Conservation (phyloP, 2,888 invertebrate genomes). For the Diadromus collaris region DNA sequence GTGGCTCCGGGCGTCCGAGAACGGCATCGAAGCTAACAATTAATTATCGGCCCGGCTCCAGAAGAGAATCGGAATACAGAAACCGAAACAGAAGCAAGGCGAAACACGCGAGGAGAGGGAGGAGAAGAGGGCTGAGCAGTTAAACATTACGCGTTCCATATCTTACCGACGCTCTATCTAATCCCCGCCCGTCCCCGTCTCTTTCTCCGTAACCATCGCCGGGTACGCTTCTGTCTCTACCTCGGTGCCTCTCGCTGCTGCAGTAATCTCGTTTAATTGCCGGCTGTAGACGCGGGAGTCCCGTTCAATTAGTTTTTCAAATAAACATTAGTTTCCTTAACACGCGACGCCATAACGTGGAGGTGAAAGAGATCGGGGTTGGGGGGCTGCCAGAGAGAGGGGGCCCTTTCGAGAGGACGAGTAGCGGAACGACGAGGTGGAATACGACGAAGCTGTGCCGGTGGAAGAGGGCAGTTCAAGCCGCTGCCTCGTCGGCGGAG, state of each 20-base stretch:
- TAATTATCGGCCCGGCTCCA: constrained; percentile 78
- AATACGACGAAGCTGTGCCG: constrained; percentile 63
- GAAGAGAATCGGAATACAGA: constrained; percentile 58
- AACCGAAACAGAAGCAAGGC: constrained; percentile 41
- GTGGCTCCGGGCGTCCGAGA: neutral
- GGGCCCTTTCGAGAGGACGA: constrained; percentile 56
- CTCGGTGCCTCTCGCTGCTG: constrained; percentile 71
- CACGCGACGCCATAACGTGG: constrained; percentile 70
- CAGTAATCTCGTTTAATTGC: constrained; percentile 80
- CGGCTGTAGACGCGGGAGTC: constrained; percentile 79
- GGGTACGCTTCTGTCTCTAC: constrained; percentile 42
- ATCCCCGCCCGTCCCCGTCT: constrained; percentile 74
- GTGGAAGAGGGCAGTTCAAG: constrained; percentile 58
- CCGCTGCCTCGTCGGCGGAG: constrained; percentile 65
- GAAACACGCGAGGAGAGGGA: constrained; percentile 46
- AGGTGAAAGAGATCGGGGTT: constrained; percentile 63
- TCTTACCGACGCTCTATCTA: constrained; percentile 79
- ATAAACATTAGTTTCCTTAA: constrained; percentile 76
- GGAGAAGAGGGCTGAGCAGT: constrained; percentile 73
- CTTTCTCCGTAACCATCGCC: constrained; percentile 53
- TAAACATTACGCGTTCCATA: constrained; percentile 80
- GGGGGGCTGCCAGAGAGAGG: no score
- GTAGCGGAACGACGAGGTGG: constrained; percentile 62
- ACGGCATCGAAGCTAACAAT: constrained; percentile 75
- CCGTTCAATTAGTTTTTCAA: constrained; percentile 73